phyloP scores from a whole-genome alignment of 2,888 invertebrate genomes.

The Timema cristinae region DNA sequence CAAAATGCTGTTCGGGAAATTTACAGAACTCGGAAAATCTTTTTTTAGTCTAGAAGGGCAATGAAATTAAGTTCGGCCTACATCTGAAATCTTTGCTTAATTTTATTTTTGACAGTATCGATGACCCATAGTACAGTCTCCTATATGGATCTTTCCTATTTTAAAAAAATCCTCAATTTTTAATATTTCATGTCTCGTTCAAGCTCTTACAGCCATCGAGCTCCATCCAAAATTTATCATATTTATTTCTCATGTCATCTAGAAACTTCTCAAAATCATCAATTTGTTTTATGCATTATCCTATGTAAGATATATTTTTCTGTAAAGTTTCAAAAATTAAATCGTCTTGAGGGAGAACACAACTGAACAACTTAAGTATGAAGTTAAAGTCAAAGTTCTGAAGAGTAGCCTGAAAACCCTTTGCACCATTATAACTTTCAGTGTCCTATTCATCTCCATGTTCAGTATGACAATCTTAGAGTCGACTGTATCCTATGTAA shows the following conservation, averaged over 20 bases:
- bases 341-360: slow-evolving; percentile 5
- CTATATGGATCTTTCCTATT: slow-evolving; percentile 7
- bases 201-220: not conserved
- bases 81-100: slow-evolving; percentile 14
- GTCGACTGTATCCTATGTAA: not conserved
- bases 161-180: slow-evolving; percentile 6
- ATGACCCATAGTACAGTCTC: slow-evolving; percentile 12
- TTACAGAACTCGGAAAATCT: not conserved
- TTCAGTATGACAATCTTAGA: slow-evolving; percentile 9
- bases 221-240: not conserved
- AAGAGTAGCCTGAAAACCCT: slow-evolving; percentile 8
- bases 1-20: not conserved
- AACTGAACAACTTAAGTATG: slow-evolving; percentile 4
- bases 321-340: not conserved
- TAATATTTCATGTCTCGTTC: not conserved
- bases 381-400: slow-evolving; percentile 15
- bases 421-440: slow-evolving; percentile 6
- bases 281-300: slow-evolving; percentile 7
- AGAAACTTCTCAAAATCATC: not conserved
- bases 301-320: not conserved
- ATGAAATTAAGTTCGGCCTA: slow-evolving; percentile 6
- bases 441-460: slow-evolving; percentile 15
- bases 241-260: not conserved
- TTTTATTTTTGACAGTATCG: slow-evolving; percentile 13
- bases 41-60: slow-evolving; percentile 4